A percentile compares a stretch with the other conserved stretches of the same genome.
Conservation (phyloP, 2,113 vertebrate species). For the Ondatra zibethicus region DNA sequence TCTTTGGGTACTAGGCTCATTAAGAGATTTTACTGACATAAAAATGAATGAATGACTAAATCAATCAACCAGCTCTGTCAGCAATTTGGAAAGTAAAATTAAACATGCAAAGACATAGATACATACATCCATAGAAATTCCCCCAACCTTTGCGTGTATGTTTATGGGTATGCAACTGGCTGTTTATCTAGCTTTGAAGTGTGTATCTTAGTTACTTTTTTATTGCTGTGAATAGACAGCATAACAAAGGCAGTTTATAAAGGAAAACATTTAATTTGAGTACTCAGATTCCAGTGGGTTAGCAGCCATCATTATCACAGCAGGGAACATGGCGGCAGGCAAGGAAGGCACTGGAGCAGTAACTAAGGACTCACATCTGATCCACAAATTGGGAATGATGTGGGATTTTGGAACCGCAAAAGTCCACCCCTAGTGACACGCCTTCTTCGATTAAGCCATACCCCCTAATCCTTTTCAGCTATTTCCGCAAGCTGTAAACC, state of each 20-base stretch:
- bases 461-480: neutral
- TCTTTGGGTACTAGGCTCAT: neutral
- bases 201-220: neutral
- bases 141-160: accelerated
- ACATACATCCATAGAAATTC: neutral
- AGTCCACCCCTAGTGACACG: neutral
- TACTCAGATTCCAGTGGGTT: neutral
- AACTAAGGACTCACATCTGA: neutral
- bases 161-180: accelerated
- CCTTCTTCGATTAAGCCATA: neutral
- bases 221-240: neutral
- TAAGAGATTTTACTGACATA: neutral
- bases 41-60: neutral
- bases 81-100: neutral
- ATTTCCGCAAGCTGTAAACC: neutral
- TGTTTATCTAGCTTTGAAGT: neutral
- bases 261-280: neutral
- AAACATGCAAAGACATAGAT: neutral
- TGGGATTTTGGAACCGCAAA: neutral
- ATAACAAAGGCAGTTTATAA: neutral
- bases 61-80: neutral
- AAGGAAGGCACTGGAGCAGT: neutral
- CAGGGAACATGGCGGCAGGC: neutral
- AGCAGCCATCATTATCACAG: neutral
- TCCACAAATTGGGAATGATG: neutral